Percentiles rank a stretch among this genome's conserved stretches.
Conservation (phyloP, 2,113 vertebrate genomes). For the Ceuthmochares aereus region DNA sequence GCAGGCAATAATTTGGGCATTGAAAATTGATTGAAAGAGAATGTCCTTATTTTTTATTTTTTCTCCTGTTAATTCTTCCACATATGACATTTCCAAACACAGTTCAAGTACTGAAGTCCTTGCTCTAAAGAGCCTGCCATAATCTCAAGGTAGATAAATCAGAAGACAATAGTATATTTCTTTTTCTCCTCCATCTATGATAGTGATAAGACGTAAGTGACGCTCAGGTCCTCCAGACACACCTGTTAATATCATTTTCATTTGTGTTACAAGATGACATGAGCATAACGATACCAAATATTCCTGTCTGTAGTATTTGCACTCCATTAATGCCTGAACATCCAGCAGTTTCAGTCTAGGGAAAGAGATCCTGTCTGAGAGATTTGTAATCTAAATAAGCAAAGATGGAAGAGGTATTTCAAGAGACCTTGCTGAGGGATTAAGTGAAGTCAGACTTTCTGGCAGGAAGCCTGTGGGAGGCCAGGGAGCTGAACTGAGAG, state of each 20-base stretch:
- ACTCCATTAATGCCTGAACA: background rate
- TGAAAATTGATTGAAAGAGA: background rate
- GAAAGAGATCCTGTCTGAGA: background rate
- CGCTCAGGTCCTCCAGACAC: background rate
- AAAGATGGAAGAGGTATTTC: conserved; percentile 18
- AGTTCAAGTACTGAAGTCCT: background rate
- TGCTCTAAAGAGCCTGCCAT: background rate
- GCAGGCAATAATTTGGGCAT: background rate
- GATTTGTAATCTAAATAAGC: conserved; percentile 9
- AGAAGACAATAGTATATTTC: background rate
- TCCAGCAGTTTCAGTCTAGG: background rate
- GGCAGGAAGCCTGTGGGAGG: conserved; percentile 44
- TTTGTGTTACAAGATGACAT: background rate
- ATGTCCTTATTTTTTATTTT: background rate
- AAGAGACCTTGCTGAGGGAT: background rate
- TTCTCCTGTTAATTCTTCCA: background rate
- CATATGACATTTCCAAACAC: background rate
- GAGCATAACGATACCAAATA: background rate
- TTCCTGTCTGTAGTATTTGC: background rate
- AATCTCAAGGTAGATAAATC: background rate
- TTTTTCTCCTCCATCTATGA: background rate
- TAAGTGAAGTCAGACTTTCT: conserved; percentile 35
- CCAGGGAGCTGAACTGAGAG: fast-evolving
- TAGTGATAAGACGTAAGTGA: background rate
- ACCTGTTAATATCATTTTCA: background rate